Evolutionary conservation across 2,888 invertebrate species (phyloP), one percentile per base, ranked within the genome.

Genomic region (Encarsia formosa): DNA sequence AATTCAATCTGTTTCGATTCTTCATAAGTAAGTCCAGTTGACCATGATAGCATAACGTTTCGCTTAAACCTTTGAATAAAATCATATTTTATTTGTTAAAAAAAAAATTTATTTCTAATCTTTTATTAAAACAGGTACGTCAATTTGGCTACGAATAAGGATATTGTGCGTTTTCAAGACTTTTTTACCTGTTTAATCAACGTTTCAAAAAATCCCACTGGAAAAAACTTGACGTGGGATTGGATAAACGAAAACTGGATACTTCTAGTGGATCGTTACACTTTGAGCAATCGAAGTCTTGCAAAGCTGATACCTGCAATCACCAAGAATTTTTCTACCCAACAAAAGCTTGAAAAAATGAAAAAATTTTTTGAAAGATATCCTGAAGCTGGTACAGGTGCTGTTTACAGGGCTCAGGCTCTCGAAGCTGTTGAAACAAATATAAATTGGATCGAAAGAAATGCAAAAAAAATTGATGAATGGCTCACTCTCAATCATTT

Each of bases 321-420:
- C 43, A 87, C 89, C 0, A 68, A 69, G 2, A 75, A 77, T 1
- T 95, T 93, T 67, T 78, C 83, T 6, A 85, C 87, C 0, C 76
- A 83, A 46, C 74, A 77, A 0, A 85, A 84, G 68, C 77, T 91
- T 1, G 74, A 83, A 57, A 91, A 95, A 81, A 89, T 90, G 80
- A 76, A 85, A 63, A 73, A 75, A 0, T 93, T 94, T 75, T 93
- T 92, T 68, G 75, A 71, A 0, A 78, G 83, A 63, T 84, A 91
- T 70, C 91, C 93, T 0, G 85, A 92, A 1, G 91, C 90, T 0
- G 95, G 95, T 1, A 91, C 95, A 1, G 94, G 94, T 0, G 84
- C 79, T 24, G 71, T 81, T 8, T 84, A 84, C 0, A 79, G 95
- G 24, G 77, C 78, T 18, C 83, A 84, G 60, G 91, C 94, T 0